Conservation (phyloP, 2,113 vertebrate species). For the Balaeniceps rex region DNA sequence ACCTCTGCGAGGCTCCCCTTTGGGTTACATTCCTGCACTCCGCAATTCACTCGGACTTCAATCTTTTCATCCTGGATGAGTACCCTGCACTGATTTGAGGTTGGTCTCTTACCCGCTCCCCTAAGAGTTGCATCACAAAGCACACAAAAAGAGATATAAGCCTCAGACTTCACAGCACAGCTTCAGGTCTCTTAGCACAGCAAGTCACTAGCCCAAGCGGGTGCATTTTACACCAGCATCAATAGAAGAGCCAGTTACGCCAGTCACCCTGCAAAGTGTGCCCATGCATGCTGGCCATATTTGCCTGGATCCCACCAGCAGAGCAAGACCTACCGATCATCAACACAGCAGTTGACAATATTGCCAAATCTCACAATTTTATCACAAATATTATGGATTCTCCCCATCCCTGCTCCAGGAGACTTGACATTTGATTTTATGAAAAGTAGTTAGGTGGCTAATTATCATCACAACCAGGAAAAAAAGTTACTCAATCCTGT, state of each 20-base stretch:
- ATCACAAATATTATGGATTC: neutral
- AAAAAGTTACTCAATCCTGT: neutral
- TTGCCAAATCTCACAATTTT: neutral
- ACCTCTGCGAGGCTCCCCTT: neutral
- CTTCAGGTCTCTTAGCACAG: neutral
- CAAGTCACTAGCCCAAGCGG: neutral
- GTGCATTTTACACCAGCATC: neutral
- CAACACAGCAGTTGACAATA: neutral
- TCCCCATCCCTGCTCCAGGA: neutral
- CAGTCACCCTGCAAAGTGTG: neutral
- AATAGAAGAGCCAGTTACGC: neutral
- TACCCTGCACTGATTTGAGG: neutral
- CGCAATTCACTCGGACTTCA: neutral
- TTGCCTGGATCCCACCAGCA: neutral
- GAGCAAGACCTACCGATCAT: neutral
- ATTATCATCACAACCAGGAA: neutral
- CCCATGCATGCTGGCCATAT: fast-evolving
- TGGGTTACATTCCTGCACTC: neutral
- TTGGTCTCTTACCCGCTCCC: neutral
- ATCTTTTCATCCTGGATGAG: neutral
- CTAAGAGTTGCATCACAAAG: neutral
- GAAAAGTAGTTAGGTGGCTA: neutral
- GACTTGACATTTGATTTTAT: neutral
- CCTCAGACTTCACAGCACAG: neutral
- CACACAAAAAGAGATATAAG: neutral